These are phyloP conservation scores for Motacilla alba DNA, from an alignment of 2,113 vertebrate species.

Conservation along the genomic window DNA sequence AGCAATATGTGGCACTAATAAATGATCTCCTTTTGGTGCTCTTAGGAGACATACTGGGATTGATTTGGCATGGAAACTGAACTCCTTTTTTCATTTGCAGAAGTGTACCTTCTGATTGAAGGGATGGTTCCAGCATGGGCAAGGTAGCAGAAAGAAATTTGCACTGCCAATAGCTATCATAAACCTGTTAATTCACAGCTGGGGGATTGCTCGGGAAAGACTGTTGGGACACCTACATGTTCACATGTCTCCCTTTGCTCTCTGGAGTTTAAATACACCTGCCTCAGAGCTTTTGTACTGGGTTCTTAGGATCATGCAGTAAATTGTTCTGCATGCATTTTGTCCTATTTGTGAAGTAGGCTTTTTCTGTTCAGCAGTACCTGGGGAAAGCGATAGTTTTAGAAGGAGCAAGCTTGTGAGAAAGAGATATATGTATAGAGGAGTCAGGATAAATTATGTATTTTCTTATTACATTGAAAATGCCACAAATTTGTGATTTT, in stretches of 20 bases:
- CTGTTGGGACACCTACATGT: neutral
- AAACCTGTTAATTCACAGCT: neutral
- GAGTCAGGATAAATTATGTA: neutral
- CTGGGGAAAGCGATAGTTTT: neutral
- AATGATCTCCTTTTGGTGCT: neutral
- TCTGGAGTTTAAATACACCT: neutral
- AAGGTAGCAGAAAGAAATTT: constrained; percentile 4
- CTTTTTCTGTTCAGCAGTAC: neutral
- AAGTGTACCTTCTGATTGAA: neutral
- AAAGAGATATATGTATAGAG: neutral
- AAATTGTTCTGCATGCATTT: neutral
- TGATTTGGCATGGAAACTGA: neutral
- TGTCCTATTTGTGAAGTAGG: neutral
- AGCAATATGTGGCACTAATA: neutral
- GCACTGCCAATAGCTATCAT: neutral
- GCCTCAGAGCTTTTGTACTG: neutral
- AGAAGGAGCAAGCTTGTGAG: neutral
- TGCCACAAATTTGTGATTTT: neutral
- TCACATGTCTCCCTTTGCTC: neutral
- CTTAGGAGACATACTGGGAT: neutral
- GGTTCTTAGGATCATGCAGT: neutral
- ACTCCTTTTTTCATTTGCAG: neutral
- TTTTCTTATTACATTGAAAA: neutral
- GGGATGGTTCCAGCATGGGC: neutral
- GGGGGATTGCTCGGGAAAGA: neutral